Base-by-base conservation (phyloP, 1,140 invertebrate genomes). In the Drosophila virilis region DNA sequence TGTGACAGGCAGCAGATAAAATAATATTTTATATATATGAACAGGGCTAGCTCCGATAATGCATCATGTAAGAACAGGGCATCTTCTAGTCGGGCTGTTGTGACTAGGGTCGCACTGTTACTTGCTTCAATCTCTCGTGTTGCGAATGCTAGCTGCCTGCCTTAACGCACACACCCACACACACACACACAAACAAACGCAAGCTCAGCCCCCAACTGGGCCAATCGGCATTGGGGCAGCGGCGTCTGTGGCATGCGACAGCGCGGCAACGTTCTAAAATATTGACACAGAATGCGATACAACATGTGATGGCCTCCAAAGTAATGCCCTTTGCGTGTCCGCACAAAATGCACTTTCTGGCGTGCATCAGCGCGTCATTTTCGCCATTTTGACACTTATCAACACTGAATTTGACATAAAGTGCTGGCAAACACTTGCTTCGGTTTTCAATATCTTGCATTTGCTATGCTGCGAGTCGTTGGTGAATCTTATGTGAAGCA, bases 171-270 rank as follows among this genome's bases (percentile, higher is more conserved):
- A 28, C 0, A 37, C 15, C 28, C 37, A 51, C 59, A 28, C 17
- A 37, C 45, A 43, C 59, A 28, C 17, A 37, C 45, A 51, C 59
- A 28, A n/a, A 37, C 45, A 51, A 50, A 28, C 17, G 10, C 28
- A 33, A n/a, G n/a, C 35, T 10, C 28, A n/a, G 5, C 12, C n/a
- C 48, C 9, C n/a, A 48, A 51, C 58, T 60, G 37, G 48, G 66
- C 57, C 58, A 69, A 69, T 61, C 48, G 62, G 13, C 50, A 65
- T 68, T 68, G 22, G 22, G 22, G 22, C 22, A 28, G 22, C 48
- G 62, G 13, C 50, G 54, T 68, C 60, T 42, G 6, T 1, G 17
- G 38, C 22, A 28, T 43, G 38, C 22, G 38, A 33, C 55, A 43
- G 55, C 17, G 33, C 22, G 22, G 12, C 45, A 60, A 37, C 45